Base-by-base conservation (phyloP, 2,113 vertebrate species). In the Myanophis thanlyinensis region DNA sequence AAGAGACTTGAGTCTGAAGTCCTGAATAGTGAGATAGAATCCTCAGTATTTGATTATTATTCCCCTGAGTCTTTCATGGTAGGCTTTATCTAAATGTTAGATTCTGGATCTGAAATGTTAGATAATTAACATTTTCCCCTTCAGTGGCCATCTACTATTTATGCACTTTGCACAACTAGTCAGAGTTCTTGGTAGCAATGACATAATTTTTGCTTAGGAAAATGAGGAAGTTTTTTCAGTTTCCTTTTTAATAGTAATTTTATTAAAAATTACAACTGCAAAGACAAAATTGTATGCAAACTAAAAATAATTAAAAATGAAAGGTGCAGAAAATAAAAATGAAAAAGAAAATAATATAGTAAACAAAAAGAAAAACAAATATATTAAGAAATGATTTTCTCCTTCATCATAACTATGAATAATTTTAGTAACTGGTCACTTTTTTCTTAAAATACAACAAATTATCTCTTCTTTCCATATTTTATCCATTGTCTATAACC, bases 101-200 rank as follows among this genome's bases (percentile, higher is more conserved):
- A 97, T 96, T 94, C 94, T 95, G 67, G 44, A 95, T 96, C 93
- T 90, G 95, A 97, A 97, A 97, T 92, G 93, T 94, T 97, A 96
- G 95, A 97, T 97, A 97, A 98, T 97, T 97, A 97, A 97, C 94
- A 97, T 97, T 97, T 95, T 94, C 85, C 88, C 93, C 95, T 97
- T 96, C 94, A 95, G 52, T 89, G 91, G 87, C 94, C 87, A 94
- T 87, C 92, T 94, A 97, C 95, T 0, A 0, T 92, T 96, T 93
- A 93, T 49, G 97, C 95, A 96, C 95, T 96, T 96, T 95, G 92
- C 96, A 95, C 52, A 94, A 96, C 95, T 96, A 97, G 91, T 97
- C 94, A 97, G 95, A 25, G 92, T 97, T 96, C 87, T 96, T 88
- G 95, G 88, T 89, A 94, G 93, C 94, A 91, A 93, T 93, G 93